Evolutionary conservation across 2,797 vertebrate species (phyloP), one percentile per base, ranked within the genome.

Genomic region (Eulemur albifrons): DNA sequence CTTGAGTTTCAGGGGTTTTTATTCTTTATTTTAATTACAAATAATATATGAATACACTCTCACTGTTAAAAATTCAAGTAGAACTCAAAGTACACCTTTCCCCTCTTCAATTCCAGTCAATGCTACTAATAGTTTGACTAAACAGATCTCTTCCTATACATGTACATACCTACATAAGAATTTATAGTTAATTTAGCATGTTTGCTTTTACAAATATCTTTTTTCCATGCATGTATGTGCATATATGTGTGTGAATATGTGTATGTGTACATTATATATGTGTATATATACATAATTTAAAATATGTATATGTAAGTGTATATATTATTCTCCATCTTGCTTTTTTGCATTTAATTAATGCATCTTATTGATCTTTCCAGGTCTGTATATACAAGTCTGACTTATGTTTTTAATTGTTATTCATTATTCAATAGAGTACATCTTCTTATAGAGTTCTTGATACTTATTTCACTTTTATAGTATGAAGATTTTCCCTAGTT

Each of bases 31-130:
- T 70, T 90, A 90, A 89, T 79, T 75, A 90, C 9, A 87, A 84
- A 69, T 72, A 92, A 70, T 48, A 81, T 63, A 61, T 79, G 40
- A 69, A 77, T 54, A 84, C 0, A 77, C 4, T 59, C 83, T 76
- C 45, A n/a, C 15, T 89, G 14, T 84, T 76, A 84, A 93, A 73
- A 93, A 73, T 38, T 69, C 85, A 93, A 91, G 13, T 27, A 80
- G 38, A 7, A 83, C 17, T 79, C 25, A 32, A 82, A 57, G 48
- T 77, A 20, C 4, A 6, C 32, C 54, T 73, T 12, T 65, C 17
- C 32, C 88, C 38, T 80, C 50, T 93, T 73, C 30, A 88, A 48
- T 32, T 65, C 12, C 25, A 77, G 48, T 67, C 40, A 77, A 20
- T 43, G 38, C 15, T 75, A 27, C 50, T 32, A 77, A 81, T 7